Evolutionary conservation across 2,113 vertebrate genomes (phyloP).

Genomic region (Corvus cornix): DNA sequence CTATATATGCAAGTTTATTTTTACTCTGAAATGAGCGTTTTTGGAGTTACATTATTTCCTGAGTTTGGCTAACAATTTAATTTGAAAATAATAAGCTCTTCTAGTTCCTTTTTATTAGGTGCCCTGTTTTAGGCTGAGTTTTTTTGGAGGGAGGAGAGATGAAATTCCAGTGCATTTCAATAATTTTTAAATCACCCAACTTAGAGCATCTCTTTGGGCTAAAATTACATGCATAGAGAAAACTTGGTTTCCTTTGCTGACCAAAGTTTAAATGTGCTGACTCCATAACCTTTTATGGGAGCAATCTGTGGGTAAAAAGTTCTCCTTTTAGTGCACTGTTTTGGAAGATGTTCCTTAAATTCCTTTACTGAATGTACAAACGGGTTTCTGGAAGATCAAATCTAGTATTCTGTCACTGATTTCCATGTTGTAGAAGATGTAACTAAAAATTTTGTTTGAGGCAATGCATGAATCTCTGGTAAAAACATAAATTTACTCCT

Average conservation of each 20-base stretch:
- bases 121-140: neutral
- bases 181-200: neutral
- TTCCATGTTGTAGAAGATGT: neutral
- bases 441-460: neutral
- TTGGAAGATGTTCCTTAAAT: neutral
- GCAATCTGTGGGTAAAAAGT: neutral
- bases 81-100: neutral
- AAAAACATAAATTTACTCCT: neutral
- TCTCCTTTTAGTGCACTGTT: neutral
- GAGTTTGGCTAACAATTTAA: neutral
- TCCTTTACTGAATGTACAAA: neutral
- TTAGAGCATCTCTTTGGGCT: neutral
- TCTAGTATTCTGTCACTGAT: neutral
- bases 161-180: neutral
- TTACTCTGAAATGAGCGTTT: neutral
- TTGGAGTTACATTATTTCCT: neutral
- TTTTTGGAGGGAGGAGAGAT: neutral
- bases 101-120: neutral
- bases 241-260: neutral
- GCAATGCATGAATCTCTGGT: neutral
- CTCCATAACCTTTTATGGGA: neutral
- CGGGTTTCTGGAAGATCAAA: neutral
- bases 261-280: neutral
- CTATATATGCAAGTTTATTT: neutral
- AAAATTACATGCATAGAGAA: neutral